Base-by-base conservation (phyloP, 2,113 vertebrate species). In the Chascanopsetta lugubris region DNA sequence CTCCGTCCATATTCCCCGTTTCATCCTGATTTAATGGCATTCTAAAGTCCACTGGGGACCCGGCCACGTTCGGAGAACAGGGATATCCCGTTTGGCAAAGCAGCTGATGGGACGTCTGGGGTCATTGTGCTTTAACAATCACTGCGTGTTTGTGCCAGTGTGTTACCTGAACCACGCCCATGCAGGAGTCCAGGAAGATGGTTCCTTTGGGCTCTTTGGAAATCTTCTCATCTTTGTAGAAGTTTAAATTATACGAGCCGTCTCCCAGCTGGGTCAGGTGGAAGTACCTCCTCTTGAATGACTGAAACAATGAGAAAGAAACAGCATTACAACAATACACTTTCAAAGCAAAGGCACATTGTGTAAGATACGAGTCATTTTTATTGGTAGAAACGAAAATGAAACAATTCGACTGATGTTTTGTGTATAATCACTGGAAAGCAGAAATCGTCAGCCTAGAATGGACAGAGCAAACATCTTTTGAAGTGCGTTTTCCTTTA, bases 181-280 rank as follows among this genome's bases (percentile, higher is more conserved):
- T 98, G 53, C 97, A 99, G 13, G 97, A 99, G 88, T 99, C 97
- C 81, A 99, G 83, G 91, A 98, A 99, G 90, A 99, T 99, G 5
- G 96, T 98, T 80, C 97, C 97, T 89, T 99, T 99, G 5, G 97
- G 97, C 84, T 99, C 97, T 84, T 98, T 99, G 70, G 96, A 97
- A 88, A 97, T 96, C 90, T 99, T 99, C 79, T 99, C 97, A 84
- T 99, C 97, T 89, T 99, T 99, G 89, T 98, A 99, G 91, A 99
- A 99, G 90, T 98, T 99, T 51, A 99, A 93, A 82, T 98, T 99
- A 87, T 97, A 98, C 12, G 97, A 99, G 59, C 97, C 97, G 60
- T 99, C 97, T 1, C 95, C 95, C 24, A 99, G 94, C 77, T 99
- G 97, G 8, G 96, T 95, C 25, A 99, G 90, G 80, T 99, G 96